These are phyloP conservation scores for Myotis myotis DNA, from an alignment of 2,797 vertebrate species.

Conservation along the genomic window DNA sequence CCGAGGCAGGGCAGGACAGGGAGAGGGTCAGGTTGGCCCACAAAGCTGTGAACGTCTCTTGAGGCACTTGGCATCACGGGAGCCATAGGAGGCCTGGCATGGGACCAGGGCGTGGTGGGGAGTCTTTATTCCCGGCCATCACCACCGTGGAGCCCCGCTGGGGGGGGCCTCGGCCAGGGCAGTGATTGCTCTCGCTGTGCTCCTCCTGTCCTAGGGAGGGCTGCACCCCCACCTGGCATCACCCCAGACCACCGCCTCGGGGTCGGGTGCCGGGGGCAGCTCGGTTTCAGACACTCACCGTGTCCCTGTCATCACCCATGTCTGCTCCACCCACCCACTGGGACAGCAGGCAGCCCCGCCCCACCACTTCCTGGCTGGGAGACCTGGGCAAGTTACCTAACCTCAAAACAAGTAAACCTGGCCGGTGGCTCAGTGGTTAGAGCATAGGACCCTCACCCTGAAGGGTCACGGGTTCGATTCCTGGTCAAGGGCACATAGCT, in stretches of 20 bases:
- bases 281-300: not conserved
- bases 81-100: too few relatives aligned
- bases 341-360: not conserved
- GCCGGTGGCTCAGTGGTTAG: too few relatives aligned
- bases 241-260: not conserved
- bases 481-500: too few relatives aligned
- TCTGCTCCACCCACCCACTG: not conserved
- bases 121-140: too few relatives aligned
- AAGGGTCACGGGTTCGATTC: too few relatives aligned
- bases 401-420: not conserved
- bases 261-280: not conserved
- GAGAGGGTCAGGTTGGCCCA: too few relatives aligned
- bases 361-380: too few relatives aligned
- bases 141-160: fast-evolving
- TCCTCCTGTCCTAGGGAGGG: not conserved
- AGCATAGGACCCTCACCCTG: too few relatives aligned
- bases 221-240: not conserved
- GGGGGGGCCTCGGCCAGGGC: not conserved
- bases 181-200: fast-evolving
- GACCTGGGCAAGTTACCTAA: not conserved
- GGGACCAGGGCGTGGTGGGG: too few relatives aligned
- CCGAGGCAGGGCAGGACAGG: too few relatives aligned
- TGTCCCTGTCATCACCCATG: not conserved
- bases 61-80: too few relatives aligned
- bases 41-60: too few relatives aligned